A percentile compares a stretch with the other conserved stretches of the same genome.
Conservation (phyloP, 2,113 vertebrate species). For the Myrmecobius fasciatus region DNA sequence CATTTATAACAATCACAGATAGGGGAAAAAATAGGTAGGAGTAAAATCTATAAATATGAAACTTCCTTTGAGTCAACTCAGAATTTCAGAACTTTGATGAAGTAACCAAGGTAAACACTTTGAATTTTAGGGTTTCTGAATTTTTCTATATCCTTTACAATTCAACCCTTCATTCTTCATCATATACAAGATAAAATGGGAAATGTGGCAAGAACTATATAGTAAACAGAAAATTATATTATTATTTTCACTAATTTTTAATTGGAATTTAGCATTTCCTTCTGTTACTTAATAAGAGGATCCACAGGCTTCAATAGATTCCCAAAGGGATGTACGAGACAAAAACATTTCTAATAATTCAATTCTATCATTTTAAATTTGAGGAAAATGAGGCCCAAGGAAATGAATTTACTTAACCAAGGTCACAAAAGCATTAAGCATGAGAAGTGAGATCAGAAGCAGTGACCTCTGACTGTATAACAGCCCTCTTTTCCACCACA, state of each 20-base stretch:
- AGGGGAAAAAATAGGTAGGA: not conserved
- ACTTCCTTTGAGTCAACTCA: not conserved
- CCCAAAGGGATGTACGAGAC: not conserved
- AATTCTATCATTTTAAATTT: not conserved
- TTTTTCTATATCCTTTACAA: not conserved
- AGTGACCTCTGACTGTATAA: not conserved
- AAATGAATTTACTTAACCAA: not conserved
- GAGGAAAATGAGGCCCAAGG: not conserved
- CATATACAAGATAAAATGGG: constrained; percentile 4
- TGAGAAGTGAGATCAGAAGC: not conserved
- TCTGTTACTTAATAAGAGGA: not conserved
- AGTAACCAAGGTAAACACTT: not conserved
- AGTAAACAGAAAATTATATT: constrained; percentile 28
- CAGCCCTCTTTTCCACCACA: not conserved
- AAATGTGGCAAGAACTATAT: not conserved
- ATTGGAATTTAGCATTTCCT: not conserved
- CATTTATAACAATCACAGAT: constrained; percentile 17
- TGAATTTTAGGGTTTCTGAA: not conserved
- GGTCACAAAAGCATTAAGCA: not conserved
- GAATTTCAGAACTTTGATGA: not conserved
- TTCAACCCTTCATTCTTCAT: not conserved
- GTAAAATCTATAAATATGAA: not conserved
- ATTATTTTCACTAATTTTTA: not conserved
- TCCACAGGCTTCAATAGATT: not conserved
- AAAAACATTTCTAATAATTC: not conserved